Evolutionary conservation across 1,140 invertebrate species (phyloP).

Genomic region (Drosophila setifemur): DNA sequence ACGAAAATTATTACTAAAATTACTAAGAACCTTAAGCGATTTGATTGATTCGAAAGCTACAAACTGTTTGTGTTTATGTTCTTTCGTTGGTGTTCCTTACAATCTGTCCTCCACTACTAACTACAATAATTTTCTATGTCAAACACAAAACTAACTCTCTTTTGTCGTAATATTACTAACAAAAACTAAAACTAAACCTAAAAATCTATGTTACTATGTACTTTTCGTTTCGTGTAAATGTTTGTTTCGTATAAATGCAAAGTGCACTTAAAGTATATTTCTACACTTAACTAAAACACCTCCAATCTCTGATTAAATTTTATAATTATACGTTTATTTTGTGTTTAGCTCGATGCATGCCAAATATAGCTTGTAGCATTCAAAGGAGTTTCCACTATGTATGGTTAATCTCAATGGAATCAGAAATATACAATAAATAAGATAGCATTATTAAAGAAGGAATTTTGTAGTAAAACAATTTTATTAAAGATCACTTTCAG

Average conservation of each 20-base stretch:
- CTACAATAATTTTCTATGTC: slow-evolving; percentile 16
- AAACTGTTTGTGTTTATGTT: slow-evolving; percentile 60
- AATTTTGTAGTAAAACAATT: not conserved
- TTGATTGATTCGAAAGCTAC: slow-evolving; percentile 48
- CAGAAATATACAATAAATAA: no score
- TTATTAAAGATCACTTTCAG: no score
- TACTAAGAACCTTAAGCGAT: slow-evolving; percentile 63
- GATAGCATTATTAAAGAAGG: no score
- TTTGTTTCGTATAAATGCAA: slow-evolving; percentile 46
- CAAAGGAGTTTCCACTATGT: not conserved
- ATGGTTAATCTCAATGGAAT: not conserved
- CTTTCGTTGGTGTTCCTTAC: slow-evolving; percentile 60
- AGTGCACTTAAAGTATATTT: slow-evolving; percentile 46
- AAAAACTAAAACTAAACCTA: slow-evolving; percentile 6
- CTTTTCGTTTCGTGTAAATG: slow-evolving; percentile 50
- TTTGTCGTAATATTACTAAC: slow-evolving; percentile 55
- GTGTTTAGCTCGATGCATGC: slow-evolving; percentile 1
- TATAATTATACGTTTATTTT: slow-evolving; percentile 15
- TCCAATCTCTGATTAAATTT: slow-evolving; percentile 7
- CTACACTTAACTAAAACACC: slow-evolving; percentile 26
- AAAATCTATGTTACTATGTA: not conserved
- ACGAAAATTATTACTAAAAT: slow-evolving; percentile 58
- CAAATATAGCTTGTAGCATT: slow-evolving; percentile 32
- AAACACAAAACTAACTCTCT: slow-evolving; percentile 46
- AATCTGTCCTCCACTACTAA: slow-evolving; percentile 7